Conservation (phyloP, 2,888 invertebrate genomes). For the Xestia xanthographa region DNA sequence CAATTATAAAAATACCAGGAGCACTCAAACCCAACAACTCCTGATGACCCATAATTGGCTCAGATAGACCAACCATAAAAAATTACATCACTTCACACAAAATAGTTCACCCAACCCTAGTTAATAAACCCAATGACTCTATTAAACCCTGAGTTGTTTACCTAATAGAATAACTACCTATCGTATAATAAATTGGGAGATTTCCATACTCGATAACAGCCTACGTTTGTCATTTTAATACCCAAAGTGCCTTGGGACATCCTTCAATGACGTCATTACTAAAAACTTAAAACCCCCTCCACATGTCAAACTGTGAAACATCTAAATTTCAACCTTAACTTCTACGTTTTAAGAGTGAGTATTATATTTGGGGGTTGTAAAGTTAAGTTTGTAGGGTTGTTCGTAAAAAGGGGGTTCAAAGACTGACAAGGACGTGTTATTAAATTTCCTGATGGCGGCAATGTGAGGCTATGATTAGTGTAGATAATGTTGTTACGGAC, state of each 20-base stretch:
- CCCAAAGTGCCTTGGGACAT: conserved; percentile 86
- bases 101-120: conserved; percentile 63
- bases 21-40: conserved; percentile 36
- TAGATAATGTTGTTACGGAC: conserved; percentile 72
- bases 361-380: conserved; percentile 15
- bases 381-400: conserved; percentile 64
- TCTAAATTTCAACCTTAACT: conserved; percentile 57
- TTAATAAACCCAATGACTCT: conserved; percentile 86
- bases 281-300: conserved; percentile 44
- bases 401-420: conserved; percentile 77
- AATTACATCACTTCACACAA: conserved; percentile 53
- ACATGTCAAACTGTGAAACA: conserved; percentile 19
- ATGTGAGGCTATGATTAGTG: conserved; percentile 84
- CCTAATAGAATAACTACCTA: conserved; percentile 90
- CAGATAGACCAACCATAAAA: conserved; percentile 49
- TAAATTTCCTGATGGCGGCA: conserved; percentile 85
- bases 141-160: conserved; percentile 89
- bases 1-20: not conserved
- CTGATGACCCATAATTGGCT: conserved; percentile 60
- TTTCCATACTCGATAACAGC: conserved; percentile 88
- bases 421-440: conserved; percentile 85
- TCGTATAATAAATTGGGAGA: conserved; percentile 90
- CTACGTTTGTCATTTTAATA: conserved; percentile 89
- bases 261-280: conserved; percentile 85
- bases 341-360: conserved; percentile 3